Percentiles rank a stretch among this genome's conserved stretches.
Conservation (phyloP, 2,888 invertebrate species). For the Microctonus hyperodae region DNA sequence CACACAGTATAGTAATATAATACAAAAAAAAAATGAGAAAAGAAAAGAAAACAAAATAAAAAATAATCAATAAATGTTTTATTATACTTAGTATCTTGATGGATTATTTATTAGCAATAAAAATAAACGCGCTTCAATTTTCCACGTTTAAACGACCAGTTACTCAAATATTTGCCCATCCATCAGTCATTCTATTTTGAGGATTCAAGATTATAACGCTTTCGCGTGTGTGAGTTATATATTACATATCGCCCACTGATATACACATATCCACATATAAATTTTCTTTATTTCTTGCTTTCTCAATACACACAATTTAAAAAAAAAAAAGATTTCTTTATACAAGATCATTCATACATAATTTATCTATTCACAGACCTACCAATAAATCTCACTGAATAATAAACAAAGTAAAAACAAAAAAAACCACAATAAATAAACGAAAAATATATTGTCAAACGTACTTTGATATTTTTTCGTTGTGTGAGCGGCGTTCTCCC, state of each 20-base stretch:
- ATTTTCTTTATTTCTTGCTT: no score
- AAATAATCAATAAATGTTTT: constrained; percentile 12
- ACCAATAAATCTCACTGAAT: neutral
- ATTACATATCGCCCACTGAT: constrained; percentile 17
- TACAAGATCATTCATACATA: neutral
- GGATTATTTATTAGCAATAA: constrained; percentile 22
- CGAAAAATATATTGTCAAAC: constrained; percentile 41
- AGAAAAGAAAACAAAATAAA: no score
- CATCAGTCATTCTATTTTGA: constrained; percentile 33
- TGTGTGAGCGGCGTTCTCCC: constrained; percentile 48
- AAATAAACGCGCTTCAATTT: constrained; percentile 24
- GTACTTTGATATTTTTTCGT: constrained; percentile 55
- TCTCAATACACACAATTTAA: neutral
- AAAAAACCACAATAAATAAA: neutral
- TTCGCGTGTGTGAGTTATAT: neutral
- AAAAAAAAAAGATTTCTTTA: neutral
- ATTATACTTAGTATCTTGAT: neutral
- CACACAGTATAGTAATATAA: no score
- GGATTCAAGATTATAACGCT: neutral
- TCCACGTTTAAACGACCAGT: constrained; percentile 19
- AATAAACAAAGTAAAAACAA: constrained; percentile 18
- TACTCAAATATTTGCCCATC: constrained; percentile 31
- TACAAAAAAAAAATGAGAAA: no score
- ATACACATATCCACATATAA: no score
- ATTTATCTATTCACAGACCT: neutral